Evolutionary conservation across 1,140 invertebrate species (phyloP).

Genomic region (Bombus sylvicola): DNA sequence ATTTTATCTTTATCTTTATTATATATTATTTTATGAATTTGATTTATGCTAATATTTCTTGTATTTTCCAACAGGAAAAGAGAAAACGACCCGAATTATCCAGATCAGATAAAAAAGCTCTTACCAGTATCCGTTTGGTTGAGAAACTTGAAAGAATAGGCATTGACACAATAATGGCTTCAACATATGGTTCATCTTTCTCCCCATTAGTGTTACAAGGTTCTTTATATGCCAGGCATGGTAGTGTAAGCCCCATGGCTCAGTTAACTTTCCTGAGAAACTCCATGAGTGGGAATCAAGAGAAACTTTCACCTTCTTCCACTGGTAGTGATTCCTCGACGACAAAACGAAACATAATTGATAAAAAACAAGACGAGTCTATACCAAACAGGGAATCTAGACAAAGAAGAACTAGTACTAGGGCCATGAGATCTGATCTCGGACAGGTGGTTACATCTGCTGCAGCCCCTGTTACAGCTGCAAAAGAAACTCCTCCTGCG

Average conservation of each 20-base stretch:
- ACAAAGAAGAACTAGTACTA: conserved; percentile 77
- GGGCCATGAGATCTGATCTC: conserved; percentile 84
- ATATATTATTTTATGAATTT: neutral
- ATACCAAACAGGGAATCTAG: conserved; percentile 61
- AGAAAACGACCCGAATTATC: conserved; percentile 81
- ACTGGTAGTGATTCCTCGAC: conserved; percentile 81
- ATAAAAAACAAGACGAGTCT: conserved; percentile 26
- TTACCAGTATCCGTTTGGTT: conserved; percentile 84
- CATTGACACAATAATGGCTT: conserved; percentile 86
- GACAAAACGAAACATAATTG: conserved; percentile 52
- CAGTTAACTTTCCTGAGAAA: conserved; percentile 88
- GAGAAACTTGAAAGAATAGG: conserved; percentile 88
- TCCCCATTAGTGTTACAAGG: conserved; percentile 85
- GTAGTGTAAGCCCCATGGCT: conserved; percentile 87
- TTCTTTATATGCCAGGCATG: conserved; percentile 82
- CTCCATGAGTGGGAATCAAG: conserved; percentile 77
- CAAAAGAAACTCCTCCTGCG: conserved; percentile 78
- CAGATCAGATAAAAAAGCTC: conserved; percentile 81
- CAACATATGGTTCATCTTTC: conserved; percentile 77
- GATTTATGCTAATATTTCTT: neutral
- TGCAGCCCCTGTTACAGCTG: conserved; percentile 74
- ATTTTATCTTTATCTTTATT: neutral
- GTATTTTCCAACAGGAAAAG: conserved; percentile 61
- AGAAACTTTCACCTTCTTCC: conserved; percentile 74
- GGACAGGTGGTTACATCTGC: conserved; percentile 84